Conservation (phyloP, 2,888 invertebrate species). For the Nebria salina region DNA sequence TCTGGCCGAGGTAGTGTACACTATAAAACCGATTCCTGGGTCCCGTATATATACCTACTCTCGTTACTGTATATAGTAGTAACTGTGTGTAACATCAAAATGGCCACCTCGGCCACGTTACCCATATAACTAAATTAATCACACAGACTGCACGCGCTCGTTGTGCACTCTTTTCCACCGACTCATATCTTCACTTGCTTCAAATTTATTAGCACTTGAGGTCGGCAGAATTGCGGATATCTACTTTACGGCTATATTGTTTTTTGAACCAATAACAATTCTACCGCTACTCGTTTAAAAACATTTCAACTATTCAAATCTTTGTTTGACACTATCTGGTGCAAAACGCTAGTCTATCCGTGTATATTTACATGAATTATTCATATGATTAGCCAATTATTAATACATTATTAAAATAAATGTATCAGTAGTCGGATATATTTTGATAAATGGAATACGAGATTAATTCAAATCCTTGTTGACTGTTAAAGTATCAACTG, state of each 20-base stretch:
- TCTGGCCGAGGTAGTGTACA: constrained; percentile 28
- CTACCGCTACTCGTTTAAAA: neutral
- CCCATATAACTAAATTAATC: constrained; percentile 40
- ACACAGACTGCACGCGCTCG: constrained; percentile 29
- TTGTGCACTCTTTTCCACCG: constrained; percentile 19
- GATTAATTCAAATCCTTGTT: no score
- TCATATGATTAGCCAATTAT: no score
- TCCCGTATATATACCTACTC: neutral
- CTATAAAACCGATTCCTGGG: constrained; percentile 4
- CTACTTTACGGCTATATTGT: constrained; percentile 9
- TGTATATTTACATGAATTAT: no score
- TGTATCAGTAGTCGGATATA: no score
- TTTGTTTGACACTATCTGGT: neutral
- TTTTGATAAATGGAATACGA: no score
- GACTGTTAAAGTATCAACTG: neutral
- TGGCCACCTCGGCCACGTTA: constrained; percentile 31
- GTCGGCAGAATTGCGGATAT: constrained; percentile 5
- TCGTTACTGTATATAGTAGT: neutral
- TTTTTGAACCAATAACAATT: neutral
- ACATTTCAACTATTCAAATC: constrained; percentile 2
- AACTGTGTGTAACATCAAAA: constrained; percentile 37
- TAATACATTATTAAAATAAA: no score
- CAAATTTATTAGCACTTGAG: constrained; percentile 44
- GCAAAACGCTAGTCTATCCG: neutral
- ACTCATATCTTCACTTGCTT: constrained; percentile 38